Percentiles rank a stretch among this genome's conserved stretches.
phyloP scores from a whole-genome alignment of 1,140 invertebrate species.

The Macrosteles quadrilineatus region DNA sequence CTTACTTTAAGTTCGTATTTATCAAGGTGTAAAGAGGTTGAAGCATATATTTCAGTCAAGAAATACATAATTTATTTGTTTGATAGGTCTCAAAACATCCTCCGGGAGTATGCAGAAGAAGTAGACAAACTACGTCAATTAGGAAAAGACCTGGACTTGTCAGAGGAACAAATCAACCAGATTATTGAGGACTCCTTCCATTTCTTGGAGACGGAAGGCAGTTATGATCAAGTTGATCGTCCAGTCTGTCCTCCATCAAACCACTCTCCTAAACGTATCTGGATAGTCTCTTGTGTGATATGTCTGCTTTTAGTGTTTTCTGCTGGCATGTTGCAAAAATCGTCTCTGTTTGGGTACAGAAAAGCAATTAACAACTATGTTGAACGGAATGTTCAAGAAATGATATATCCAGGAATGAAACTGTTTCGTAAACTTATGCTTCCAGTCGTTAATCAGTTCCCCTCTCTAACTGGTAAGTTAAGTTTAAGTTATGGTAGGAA shows the following conservation, averaged over 20 bases:
- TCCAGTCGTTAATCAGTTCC: constrained; percentile 61
- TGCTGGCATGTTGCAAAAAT: constrained; percentile 4
- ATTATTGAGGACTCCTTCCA: constrained; percentile 56
- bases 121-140: constrained; percentile 46
- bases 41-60: too few relatives aligned
- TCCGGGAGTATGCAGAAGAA: constrained; percentile 41
- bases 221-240: constrained; percentile 5
- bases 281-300: background rate
- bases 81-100: background rate
- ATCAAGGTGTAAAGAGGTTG: too few relatives aligned
- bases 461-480: constrained; percentile 60
- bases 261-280: constrained; percentile 12
- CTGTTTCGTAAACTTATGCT: constrained; percentile 61
- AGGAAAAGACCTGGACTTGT: constrained; percentile 49
- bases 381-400: constrained; percentile 64
- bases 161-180: constrained; percentile 54
- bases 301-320: background rate
- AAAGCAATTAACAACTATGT: constrained; percentile 57
- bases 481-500: too few relatives aligned
- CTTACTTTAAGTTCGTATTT: too few relatives aligned
- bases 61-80: background rate
- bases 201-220: constrained; percentile 46
- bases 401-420: constrained; percentile 67
- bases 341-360: constrained; percentile 26
- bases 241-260: background rate